Evolutionary conservation across 2,888 invertebrate species (phyloP), one percentile per base, ranked within the genome.

Genomic region (Dastarcus helophoroides): DNA sequence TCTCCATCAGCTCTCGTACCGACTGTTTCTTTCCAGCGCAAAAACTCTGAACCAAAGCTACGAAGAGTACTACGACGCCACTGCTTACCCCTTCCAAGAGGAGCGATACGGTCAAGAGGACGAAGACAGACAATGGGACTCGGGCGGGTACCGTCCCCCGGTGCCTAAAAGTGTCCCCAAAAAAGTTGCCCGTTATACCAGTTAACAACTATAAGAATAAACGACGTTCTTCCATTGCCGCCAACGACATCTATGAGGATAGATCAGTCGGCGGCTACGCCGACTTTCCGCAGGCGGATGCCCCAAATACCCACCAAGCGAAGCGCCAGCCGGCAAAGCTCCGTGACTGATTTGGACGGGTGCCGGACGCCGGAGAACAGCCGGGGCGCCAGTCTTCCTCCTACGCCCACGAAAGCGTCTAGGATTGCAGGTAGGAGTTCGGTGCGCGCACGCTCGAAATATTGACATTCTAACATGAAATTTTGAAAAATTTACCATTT

Each of bases 91-190:
- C 29, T 76, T 71, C 54, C 75, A 76, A 54, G 64, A 73, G 36
- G 67, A 62, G 34, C 47, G 71, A 36, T 71, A 71, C 47, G 71
- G 69, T 23, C 67, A 68, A 47, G 69, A 71, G 37, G 78, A 79
- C 35, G 79, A 79, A 51, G 73, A 78, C 44, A 64, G 76, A 6
- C 79, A 78, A 47, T 81, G 79, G 79, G 79, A 79, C 48, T 74
- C 76, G 23, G 78, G 78, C 50, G 79, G 79, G 58, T 66, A 62
- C 22, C 3, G 26, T 2, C 35, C 47, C 58, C 54, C 43, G n/a
- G n/a, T 62, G 63, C 21, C 12, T n/a, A n/a, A 25, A 50, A 47
- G 31, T 33, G 6, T 19, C 42, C 29, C 38, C 38, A 48, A 56
- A 43, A 51, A 51, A 69, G 33, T 63, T 71, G 16, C 71, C 71